These are phyloP conservation scores for Macrosteles quadrilineatus DNA, from an alignment of 1,140 invertebrate species.

Conservation along the genomic window DNA sequence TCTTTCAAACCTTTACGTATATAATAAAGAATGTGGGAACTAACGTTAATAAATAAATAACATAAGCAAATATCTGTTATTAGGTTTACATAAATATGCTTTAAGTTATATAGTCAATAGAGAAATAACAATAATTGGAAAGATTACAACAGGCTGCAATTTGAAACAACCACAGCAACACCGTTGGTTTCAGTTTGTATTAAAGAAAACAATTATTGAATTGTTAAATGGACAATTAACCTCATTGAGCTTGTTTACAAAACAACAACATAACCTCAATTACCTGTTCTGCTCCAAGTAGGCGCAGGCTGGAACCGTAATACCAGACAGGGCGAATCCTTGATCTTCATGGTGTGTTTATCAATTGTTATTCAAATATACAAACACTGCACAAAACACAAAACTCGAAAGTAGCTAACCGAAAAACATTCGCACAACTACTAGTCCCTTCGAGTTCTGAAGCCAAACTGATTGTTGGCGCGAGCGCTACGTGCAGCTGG, in stretches of 20 bases:
- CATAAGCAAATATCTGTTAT: no score
- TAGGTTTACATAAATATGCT: no score
- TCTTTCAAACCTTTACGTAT: no score
- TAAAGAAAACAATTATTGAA: no score
- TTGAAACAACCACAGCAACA: no score
- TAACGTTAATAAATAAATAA: no score
- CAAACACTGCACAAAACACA: neutral
- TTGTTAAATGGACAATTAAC: no score
- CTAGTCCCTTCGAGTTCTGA: neutral
- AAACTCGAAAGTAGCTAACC: neutral
- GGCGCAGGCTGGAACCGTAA: slow-evolving; percentile 36
- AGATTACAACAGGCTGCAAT: no score
- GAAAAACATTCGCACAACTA: neutral
- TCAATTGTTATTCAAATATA: neutral
- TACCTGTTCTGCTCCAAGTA: slow-evolving; percentile 41
- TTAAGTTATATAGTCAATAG: no score
- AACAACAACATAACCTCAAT: slow-evolving; percentile 19
- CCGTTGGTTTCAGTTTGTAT: no score
- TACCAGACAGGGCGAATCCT: slow-evolving; percentile 40
- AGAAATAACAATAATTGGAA: no score
- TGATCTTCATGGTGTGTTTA: slow-evolving; percentile 33
- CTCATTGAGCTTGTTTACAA: neutral
- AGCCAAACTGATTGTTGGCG: neutral
- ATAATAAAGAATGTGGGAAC: no score
- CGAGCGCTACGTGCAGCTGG: neutral